Percentiles rank a stretch among this genome's conserved stretches.
These are phyloP conservation scores for Gibbula magus DNA, from an alignment of 2,888 invertebrate genomes.

Conservation along the genomic window DNA sequence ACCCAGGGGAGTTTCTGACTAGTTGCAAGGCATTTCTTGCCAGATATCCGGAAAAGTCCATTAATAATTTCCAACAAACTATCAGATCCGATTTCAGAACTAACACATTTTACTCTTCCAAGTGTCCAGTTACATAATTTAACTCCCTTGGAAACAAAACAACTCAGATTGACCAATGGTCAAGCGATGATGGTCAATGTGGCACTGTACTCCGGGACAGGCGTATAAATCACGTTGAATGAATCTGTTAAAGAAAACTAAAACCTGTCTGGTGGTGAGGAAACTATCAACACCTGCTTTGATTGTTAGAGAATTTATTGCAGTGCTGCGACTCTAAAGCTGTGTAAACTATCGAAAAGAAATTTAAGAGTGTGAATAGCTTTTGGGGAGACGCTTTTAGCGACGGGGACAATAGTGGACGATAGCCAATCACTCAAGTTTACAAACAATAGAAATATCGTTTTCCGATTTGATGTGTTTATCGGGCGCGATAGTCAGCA, in stretches of 20 bases:
- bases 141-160: background rate
- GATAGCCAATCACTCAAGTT: slow-evolving; percentile 24
- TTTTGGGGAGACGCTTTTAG: background rate
- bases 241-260: slow-evolving; percentile 9
- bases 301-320: slow-evolving; percentile 15
- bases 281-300: slow-evolving; percentile 18
- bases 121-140: background rate
- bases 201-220: background rate
- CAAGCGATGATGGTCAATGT: background rate
- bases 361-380: background rate
- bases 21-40: background rate
- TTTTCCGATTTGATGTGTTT: slow-evolving; percentile 24
- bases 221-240: background rate
- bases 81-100: background rate
- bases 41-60: background rate
- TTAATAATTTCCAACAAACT: background rate
- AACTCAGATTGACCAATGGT: background rate
- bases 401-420: background rate
- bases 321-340: background rate
- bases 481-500: slow-evolving; percentile 20
- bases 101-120: background rate
- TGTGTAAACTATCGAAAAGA: slow-evolving; percentile 16
- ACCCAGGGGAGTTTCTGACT: background rate
- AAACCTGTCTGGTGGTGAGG: background rate
- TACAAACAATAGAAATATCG: slow-evolving; percentile 24